phyloP scores from a whole-genome alignment of 2,113 vertebrate genomes.

The Tragelaphus strepsiceros region DNA sequence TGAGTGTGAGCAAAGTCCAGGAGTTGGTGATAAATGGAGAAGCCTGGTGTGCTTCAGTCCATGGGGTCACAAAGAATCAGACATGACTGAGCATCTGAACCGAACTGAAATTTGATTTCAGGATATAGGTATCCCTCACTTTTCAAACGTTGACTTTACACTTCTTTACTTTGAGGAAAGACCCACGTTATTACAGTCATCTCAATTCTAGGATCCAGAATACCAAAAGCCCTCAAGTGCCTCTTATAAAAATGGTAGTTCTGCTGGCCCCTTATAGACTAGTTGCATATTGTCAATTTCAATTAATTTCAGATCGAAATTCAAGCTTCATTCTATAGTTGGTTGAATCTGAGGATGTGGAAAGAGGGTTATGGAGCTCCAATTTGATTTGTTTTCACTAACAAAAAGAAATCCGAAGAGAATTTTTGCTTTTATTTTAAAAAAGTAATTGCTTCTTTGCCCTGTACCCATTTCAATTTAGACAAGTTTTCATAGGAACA shows the following conservation, averaged over 20 bases:
- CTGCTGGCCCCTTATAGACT: not conserved
- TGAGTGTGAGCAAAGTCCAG: not conserved
- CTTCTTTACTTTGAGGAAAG: not conserved
- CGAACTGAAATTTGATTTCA: not conserved
- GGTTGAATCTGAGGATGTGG: not conserved
- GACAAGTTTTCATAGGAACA: not conserved
- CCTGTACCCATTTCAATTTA: not conserved
- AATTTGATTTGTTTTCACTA: not conserved
- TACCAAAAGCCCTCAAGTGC: not conserved
- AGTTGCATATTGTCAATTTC: not conserved
- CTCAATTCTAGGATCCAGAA: not conserved
- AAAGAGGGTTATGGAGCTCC: not conserved
- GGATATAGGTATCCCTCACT: not conserved
- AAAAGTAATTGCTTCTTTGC: not conserved
- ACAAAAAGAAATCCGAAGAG: not conserved
- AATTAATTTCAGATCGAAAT: not conserved
- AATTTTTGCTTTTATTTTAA: not conserved
- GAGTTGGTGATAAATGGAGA: not conserved
- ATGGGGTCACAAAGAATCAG: not conserved
- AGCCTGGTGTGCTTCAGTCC: not conserved
- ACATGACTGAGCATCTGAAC: not conserved
- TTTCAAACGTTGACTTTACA: not conserved
- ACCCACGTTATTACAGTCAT: not conserved
- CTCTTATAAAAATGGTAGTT: not conserved
- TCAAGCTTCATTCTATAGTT: not conserved